Evolutionary conservation across 2,888 invertebrate species (phyloP), one percentile per base, ranked within the genome.

Genomic region (Acronicta aceris): DNA sequence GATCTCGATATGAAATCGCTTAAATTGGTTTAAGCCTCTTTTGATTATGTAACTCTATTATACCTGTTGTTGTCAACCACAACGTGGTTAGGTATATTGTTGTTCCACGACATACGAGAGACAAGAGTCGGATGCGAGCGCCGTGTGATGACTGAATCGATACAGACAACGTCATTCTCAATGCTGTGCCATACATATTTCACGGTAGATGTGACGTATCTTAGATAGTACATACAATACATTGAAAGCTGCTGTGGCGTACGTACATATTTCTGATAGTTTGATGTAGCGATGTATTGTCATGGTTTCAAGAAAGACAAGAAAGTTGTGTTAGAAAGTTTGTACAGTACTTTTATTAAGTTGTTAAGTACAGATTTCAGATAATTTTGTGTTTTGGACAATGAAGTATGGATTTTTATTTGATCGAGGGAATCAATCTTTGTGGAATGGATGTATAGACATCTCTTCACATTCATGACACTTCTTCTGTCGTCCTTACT

Each of bases 61-160:
- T 63, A 53, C 48, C 55, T 68, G 63, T 65, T 65, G 59, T 71
- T 62, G 74, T 67, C 67, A 76, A 76, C 74, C 72, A 69, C 74
- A 63, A 47, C 65, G 61, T 63, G 74, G 58, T 65, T 71, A n/a
- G n/a, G n/a, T n/a, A 69, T 79, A 74, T 77, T 78, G 73, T 76
- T 73, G 75, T 76, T 72, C 70, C 41, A 52, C 59, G 58, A 47
- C 59, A 66, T 57, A 63, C 48, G 48, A 59, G 60, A 71, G 82
- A 79, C 81, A 73, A 81, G 78, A 81, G 77, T 81, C 81, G 82
- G 78, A 79, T 81, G 79, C 78, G 78, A 75, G 25, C 52, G 27
- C 48, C 73, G 76, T 76, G 76, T 78, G 76, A 78, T 79, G 79
- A 73, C 60, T 65, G 83, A 83, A 85, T 86, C 85, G 79, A 83